Percentiles rank a stretch among this genome's conserved stretches.
Conservation (phyloP, 2,113 vertebrate species). For the Muntiacus reevesi region DNA sequence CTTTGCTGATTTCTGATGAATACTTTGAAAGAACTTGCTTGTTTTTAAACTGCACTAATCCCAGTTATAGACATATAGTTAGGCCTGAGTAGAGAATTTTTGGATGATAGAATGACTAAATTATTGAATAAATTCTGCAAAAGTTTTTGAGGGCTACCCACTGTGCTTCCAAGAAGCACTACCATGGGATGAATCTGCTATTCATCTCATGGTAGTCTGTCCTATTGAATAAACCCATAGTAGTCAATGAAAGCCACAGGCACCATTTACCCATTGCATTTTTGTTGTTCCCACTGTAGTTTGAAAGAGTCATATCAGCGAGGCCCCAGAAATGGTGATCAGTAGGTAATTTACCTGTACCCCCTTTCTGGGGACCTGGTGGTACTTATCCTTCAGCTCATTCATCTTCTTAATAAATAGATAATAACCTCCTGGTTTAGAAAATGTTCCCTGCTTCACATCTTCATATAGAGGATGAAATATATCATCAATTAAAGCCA, state of each 20-base stretch:
- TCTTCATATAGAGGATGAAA: conserved; percentile 7
- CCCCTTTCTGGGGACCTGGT: not conserved
- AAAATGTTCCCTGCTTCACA: not conserved
- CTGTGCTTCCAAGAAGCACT: not conserved
- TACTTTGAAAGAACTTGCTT: not conserved
- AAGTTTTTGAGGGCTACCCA: not conserved
- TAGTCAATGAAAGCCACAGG: not conserved
- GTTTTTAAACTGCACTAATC: too few relatives aligned
- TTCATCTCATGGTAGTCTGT: too few relatives aligned
- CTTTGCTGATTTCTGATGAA: not conserved
- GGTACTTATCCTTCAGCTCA: not conserved
- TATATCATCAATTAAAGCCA: not conserved
- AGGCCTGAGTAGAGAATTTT: not conserved
- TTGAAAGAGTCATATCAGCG: not conserved
- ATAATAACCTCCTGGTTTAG: not conserved
- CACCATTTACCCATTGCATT: not conserved
- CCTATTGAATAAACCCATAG: not conserved
- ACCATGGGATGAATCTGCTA: not conserved
- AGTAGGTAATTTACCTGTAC: not conserved
- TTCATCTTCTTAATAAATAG: not conserved
- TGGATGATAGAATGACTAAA: not conserved
- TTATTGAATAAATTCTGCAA: not conserved
- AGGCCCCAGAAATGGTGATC: not conserved
- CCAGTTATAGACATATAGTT: not conserved
- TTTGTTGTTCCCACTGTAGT: not conserved